Evolutionary conservation across 2,113 vertebrate species (phyloP).

Genomic region (Neotoma lepida): DNA sequence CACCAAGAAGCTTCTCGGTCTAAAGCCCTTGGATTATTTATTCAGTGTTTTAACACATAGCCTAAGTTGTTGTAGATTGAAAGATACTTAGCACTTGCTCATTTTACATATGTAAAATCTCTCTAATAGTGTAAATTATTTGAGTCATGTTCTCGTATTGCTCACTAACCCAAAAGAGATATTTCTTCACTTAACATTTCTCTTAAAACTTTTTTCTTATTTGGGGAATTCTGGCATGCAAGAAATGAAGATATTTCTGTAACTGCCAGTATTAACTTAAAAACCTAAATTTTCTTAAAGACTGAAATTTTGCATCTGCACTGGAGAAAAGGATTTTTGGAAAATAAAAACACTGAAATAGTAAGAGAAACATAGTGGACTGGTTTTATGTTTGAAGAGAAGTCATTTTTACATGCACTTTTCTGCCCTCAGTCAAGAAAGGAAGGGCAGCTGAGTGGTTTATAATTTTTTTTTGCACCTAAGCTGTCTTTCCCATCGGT

Average conservation of each 20-base stretch:
- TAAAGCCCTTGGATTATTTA: background rate
- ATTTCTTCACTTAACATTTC: conserved; percentile 30
- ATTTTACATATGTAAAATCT: conserved; percentile 28
- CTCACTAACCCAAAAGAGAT: conserved; percentile 43
- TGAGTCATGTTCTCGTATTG: conserved; percentile 56
- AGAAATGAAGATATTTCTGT: conserved; percentile 45
- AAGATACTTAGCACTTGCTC: conserved; percentile 37
- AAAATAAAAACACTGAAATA: conserved; percentile 44
- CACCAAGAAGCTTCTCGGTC: conserved; percentile 18
- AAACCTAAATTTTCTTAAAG: conserved; percentile 51
- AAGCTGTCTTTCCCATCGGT: conserved; percentile 57
- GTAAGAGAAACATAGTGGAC: conserved; percentile 18
- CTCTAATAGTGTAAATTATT: conserved; percentile 32
- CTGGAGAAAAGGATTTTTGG: conserved; percentile 38
- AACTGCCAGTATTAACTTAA: conserved; percentile 51
- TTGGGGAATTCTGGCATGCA: conserved; percentile 54
- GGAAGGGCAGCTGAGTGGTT: conserved; percentile 20
- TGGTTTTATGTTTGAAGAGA: conserved; percentile 50
- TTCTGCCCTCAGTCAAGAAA: conserved; percentile 58
- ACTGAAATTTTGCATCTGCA: conserved; percentile 27
- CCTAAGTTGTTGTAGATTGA: conserved; percentile 33
- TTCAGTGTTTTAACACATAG: background rate
- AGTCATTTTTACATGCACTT: conserved; percentile 16
- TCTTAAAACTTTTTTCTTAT: background rate
- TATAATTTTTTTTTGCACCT: conserved; percentile 45